Base-by-base conservation (phyloP, 2,888 invertebrate species). In the Drosophila affinis region DNA sequence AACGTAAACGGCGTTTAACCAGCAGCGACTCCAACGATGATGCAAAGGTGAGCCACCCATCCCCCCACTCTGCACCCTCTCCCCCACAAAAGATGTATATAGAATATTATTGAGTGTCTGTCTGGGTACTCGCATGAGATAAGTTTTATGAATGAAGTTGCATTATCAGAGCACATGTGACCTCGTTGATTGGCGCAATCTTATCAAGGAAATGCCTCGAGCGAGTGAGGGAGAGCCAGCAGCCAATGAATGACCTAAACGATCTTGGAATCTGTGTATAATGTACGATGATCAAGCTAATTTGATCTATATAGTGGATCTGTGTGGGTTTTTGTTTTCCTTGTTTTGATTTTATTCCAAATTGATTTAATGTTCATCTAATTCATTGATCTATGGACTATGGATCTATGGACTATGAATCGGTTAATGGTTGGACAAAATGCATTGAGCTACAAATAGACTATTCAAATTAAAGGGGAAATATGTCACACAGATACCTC, bases 161-260 rank as follows among this genome's bases (percentile, higher is more conserved):
- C 73, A 62, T 62, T 71, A 72, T 71, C 62, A 53, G 54, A 24
- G 27, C 5, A 44, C 27, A n/a, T 21, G 49, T 51, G 51, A 55
- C 51, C 56, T 53, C 67, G 62, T 57, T 62, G 34, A 24, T 46
- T 47, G 62, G 32, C 27, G 76, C 71, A 82, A 82, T 82, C 80
- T 79, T 83, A 79, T 79, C 79, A 75, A 64, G 80, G 68, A 74
- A 76, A 71, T 56, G 62, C 57, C 53, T 24, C 62, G 64, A 56
- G 48, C 44, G 52, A 62, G 51, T 46, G 52, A 29, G 17, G 12
- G 67, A 51, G 51, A 27, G 6, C 17, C 21, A 18, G 27, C 9
- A 48, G 29, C 17, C 58, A 72, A 57, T 54, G 49, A 71, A 57
- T 75, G 80, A 79, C 75, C 83, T 57, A 27, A 61, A 64, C 63